A percentile compares a stretch with the other conserved stretches of the same genome.
Conservation (phyloP, 2,113 vertebrate genomes). For the Genyomyrus donnyi region DNA sequence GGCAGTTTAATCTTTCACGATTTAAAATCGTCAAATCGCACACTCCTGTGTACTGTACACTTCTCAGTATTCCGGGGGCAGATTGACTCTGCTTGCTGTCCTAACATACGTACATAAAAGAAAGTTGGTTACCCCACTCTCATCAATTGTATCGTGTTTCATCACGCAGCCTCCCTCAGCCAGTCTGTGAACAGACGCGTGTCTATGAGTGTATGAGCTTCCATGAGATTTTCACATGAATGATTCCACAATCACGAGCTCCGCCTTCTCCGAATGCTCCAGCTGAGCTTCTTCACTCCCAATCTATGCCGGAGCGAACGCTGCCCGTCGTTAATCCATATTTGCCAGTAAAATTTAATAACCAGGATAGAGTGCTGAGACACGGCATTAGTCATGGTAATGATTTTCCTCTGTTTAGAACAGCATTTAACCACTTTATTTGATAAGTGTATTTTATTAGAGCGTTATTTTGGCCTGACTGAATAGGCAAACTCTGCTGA, state of each 20-base stretch:
- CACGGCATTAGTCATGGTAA: neutral
- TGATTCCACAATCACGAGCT: neutral
- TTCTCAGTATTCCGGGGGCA: neutral
- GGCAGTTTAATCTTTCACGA: neutral
- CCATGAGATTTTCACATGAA: neutral
- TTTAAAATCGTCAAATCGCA: neutral
- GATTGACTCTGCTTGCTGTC: neutral
- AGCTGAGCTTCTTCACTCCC: neutral
- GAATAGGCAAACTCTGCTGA: neutral
- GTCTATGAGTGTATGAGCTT: neutral
- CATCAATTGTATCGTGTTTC: neutral
- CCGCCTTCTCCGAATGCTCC: neutral
- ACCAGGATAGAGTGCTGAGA: neutral
- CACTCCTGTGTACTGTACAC: neutral
- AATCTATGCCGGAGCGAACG: neutral
- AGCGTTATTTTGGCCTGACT: neutral
- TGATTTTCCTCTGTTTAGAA: neutral
- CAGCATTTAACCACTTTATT: neutral
- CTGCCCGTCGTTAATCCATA: neutral
- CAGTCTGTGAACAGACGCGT: neutral
- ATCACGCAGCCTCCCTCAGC: neutral
- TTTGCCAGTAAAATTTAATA: neutral
- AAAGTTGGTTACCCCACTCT: neutral
- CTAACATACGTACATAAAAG: neutral
- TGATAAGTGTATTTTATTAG: slow-evolving; percentile 6